Evolutionary conservation across 2,113 vertebrate species (phyloP), one percentile per base, ranked within the genome.

Genomic region (Leiothrix lutea): DNA sequence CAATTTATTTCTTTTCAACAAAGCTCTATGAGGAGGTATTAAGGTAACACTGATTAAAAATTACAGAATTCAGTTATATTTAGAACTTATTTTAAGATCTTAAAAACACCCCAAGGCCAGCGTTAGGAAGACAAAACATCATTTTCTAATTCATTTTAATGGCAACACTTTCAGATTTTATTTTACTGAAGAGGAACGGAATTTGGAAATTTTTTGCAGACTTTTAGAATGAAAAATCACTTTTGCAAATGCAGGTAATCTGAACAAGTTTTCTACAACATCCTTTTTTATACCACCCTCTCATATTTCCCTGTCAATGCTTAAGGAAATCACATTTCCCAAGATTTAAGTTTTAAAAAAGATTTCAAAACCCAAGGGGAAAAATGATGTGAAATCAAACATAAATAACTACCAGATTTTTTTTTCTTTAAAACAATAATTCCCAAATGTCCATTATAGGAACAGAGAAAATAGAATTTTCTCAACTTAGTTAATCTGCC

Each of bases 1-100:
- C 25, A 45, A 35, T 74, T 74, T 73, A 18, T 4, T 50, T 56
- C 61, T 80, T 78, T 61, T 38, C 60, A 70, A 58, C 16, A 77
- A 85, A 86, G 38, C 48, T 88, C 25, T 60, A 19, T 28, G 20
- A 79, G 38, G 60, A 40, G 31, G 20, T n/a, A 44, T 80, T 61
- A 86, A 95, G 92, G 35, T 88, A 80, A 83, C 89, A 91, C 45
- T 48, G 80, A 96, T 80, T 88, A 88, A 92, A 94, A 91, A 56
- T 83, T 73, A 88, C 36, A 88, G 64, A 92, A 83, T 77, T 86
- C 54, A 57, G 62, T 80, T 88, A 80, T 80, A 88, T 83, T 95
- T 94, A 95, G 86, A 95, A 70, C 23, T 73, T 61, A 17, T 28
- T 61, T 61, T 61, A 19, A 38, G 38, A 61, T 38, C 58, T 28